Base-by-base conservation (phyloP, 2,797 vertebrate species). In the Peromyscus eremicus region DNA sequence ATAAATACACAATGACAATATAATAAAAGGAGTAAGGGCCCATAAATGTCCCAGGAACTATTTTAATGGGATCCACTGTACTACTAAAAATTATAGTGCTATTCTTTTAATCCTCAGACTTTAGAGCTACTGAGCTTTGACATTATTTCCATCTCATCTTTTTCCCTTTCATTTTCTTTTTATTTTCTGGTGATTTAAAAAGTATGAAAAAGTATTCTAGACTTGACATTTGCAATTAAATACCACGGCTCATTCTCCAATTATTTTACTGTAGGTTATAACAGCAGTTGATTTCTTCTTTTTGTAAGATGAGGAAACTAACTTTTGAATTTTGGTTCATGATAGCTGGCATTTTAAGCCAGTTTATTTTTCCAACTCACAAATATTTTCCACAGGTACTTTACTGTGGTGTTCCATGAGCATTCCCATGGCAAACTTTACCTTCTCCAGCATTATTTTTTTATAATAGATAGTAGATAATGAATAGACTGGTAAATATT, bases 381-480 rank as follows among this genome's bases (percentile, higher is more conserved):
- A 5, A 80, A 19, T 55, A 81, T 52, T 89, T 34, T 34, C n/a
- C 23, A 81, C 52, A 81, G 75, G 10, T 10, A 75, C 6, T 89
- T 91, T 81, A 83, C 60, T 34, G 4, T 60, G 13, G 85, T 46
- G 34, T 40, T 66, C n/a, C 55, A 16, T 73, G 71, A 86, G 27
- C 57, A 92, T 49, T 86, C 14, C 12, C 34, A 66, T 49, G 71
- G 49, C 9, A 52, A 80, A 79, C 11, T 43, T 75, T 40, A 71
- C 2, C 23, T 57, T 57, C 3, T 21, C 37, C 12, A 84, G 52
- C 40, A 60, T 94, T 89, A 94, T 76, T 76, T 55, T 55, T 95
- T 92, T 66, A 25, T 52, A 76, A 80, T 73, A 92, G 75, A 34
- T 46, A 76, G 62, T 73, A 92, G 84, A 70, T n/a, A n/a, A 87